Percentiles rank a stretch among this genome's conserved stretches.
These are phyloP conservation scores for Ypsolopha scabrella DNA, from an alignment of 2,888 invertebrate species.

Conservation along the genomic window DNA sequence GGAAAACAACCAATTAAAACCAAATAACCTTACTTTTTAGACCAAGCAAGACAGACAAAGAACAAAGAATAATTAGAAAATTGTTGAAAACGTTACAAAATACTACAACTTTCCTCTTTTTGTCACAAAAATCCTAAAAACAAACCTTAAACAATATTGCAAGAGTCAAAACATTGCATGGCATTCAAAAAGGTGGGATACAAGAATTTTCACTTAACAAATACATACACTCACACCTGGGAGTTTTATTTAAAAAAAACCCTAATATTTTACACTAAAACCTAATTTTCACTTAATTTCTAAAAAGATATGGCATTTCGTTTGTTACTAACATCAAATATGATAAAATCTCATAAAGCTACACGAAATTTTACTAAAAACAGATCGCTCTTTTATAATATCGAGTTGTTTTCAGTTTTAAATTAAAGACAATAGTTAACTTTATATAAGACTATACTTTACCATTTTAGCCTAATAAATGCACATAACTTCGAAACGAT, in stretches of 20 bases:
- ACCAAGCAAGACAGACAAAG: too few relatives aligned
- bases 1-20: too few relatives aligned
- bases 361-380: too few relatives aligned
- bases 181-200: constrained; percentile 25
- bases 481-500: background rate
- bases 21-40: too few relatives aligned
- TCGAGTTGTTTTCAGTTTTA: too few relatives aligned
- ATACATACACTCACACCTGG: too few relatives aligned
- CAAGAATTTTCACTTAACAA: constrained; percentile 10
- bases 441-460: background rate
- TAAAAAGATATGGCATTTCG: constrained; percentile 34
- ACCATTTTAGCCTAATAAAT: background rate
- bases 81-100: too few relatives aligned
- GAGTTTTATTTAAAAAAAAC: background rate
- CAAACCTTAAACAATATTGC: constrained; percentile 13
- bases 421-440: background rate
- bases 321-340: constrained; percentile 13
- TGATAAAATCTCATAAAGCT: too few relatives aligned
- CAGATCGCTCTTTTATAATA: too few relatives aligned
- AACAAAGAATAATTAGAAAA: too few relatives aligned
- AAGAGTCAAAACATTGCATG: constrained; percentile 16
- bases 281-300: constrained; percentile 17
- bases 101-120: too few relatives aligned
- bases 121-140: background rate
- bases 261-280: constrained; percentile 28